Evolutionary conservation across 2,888 invertebrate genomes (phyloP).

Genomic region (Callyntrura guangdongensis): DNA sequence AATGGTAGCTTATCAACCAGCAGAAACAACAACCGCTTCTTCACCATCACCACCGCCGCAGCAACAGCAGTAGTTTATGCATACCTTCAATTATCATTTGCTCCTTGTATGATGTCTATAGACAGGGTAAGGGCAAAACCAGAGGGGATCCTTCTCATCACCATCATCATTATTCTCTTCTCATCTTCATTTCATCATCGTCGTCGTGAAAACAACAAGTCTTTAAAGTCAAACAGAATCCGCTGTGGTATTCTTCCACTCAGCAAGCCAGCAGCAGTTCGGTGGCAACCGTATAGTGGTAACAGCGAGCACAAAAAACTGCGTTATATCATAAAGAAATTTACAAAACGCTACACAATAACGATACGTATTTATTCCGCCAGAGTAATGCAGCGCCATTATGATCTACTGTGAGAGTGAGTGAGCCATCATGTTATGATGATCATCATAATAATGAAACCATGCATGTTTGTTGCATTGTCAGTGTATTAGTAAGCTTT

Average conservation of each 20-base stretch:
- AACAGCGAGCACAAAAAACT: conserved; percentile 32
- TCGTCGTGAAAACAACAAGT: conserved; percentile 72
- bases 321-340: not conserved
- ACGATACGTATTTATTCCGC: conserved; percentile 33
- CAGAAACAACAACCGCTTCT: not conserved
- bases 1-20: not conserved
- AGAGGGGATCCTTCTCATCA: conserved; percentile 77
- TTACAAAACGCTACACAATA: conserved; percentile 55
- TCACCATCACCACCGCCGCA: conserved; percentile 13
- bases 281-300: conserved; percentile 26
- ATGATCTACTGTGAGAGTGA: too few species aligned
- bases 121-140: conserved; percentile 78
- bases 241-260: conserved; percentile 73
- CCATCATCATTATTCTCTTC: conserved; percentile 67
- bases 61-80: conserved; percentile 55
- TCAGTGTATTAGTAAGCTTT: conserved; percentile 57
- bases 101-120: conserved; percentile 74
- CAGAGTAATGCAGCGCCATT: not conserved
- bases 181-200: conserved; percentile 54
- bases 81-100: conserved; percentile 77
- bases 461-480: conserved; percentile 7
- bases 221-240: conserved; percentile 76
- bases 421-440: not conserved
- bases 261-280: conserved; percentile 61
- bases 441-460: conserved; percentile 9